Conservation (phyloP, 2,797 vertebrate genomes). For the Danio kyathit region DNA sequence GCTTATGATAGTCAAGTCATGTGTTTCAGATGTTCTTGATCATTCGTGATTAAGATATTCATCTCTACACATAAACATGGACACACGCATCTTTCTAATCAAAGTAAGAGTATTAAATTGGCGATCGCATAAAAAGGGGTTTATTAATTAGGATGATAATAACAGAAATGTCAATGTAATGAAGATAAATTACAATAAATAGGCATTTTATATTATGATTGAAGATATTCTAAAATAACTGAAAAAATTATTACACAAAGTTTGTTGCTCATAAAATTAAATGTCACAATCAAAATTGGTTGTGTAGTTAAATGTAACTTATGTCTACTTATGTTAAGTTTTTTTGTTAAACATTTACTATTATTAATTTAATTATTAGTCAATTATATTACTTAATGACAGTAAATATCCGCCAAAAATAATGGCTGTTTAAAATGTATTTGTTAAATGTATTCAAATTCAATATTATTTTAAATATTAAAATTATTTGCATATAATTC, state of each 20-base stretch:
- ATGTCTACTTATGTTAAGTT: not conserved
- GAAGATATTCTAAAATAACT: not conserved
- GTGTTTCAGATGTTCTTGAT: slow-evolving; percentile 15
- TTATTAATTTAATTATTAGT: not conserved
- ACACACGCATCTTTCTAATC: not conserved
- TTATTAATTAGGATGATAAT: not conserved
- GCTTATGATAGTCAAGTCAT: not conserved
- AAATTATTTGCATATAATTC: not conserved
- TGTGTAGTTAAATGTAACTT: not conserved
- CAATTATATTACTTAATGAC: not conserved
- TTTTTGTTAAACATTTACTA: not conserved
- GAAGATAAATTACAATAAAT: not conserved
- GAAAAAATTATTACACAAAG: not conserved
- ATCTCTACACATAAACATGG: not conserved
- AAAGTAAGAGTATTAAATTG: not conserved
- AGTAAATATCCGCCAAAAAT: not conserved
- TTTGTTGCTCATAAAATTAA: not conserved
- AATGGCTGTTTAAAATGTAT: no score
- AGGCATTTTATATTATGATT: not conserved
- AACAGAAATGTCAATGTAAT: not conserved
- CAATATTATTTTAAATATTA: no score
- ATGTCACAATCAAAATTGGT: not conserved
- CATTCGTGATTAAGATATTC: not conserved
- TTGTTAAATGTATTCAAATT: no score
- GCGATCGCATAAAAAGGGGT: not conserved